Evolutionary conservation across 2,797 vertebrate species (phyloP), one percentile per base, ranked within the genome.

Genomic region (Thaleichthys pacificus): DNA sequence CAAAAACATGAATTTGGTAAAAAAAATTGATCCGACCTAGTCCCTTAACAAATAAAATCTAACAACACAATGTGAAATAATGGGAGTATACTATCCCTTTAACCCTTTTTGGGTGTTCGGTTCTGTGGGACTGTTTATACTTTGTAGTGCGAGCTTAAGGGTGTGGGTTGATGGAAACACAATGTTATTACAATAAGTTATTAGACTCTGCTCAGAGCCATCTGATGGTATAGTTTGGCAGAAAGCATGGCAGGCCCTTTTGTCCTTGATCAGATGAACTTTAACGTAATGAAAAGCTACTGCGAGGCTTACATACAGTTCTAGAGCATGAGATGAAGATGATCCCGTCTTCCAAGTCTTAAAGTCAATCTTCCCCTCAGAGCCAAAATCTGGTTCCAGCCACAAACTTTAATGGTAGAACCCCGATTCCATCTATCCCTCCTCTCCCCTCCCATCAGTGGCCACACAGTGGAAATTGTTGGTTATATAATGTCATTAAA

Each of bases 201-300:
- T 42, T 7, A 42, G 38, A 11, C 11, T 22, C 42, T 49, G 35
- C 22, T 22, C 35, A 28, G 38, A 63, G 12, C 12, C 24, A 28
- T 42, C 28, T 67, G 24, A 67, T 28, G 15, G 14, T 15, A 47
- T 66, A 11, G 14, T 22, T 17, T 7, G 15, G 65, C 38, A 28
- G 22, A 67, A 54, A 51, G 47, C 15, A 28, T 49, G 4, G 2
- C 64, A 3, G 4, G 17, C 19, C 47, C 65, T 51, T 51, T 51
- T n/a, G 61, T 63, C 61, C 61, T 60, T 64, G 62, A 64, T 64
- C 30, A 38, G 15, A 64, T 35, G 17, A 64, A 32, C 7, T 64
- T 30, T 7, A 9, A 19, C 19, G n/a, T 38, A n/a, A 64, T 38
- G 19, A 42, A 66, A 66, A 47, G 19, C 21, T 28, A 1, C 3